Percentiles rank a stretch among this genome's conserved stretches.
Conservation (phyloP, 2,888 invertebrate genomes). For the Hymenopus coronatus region DNA sequence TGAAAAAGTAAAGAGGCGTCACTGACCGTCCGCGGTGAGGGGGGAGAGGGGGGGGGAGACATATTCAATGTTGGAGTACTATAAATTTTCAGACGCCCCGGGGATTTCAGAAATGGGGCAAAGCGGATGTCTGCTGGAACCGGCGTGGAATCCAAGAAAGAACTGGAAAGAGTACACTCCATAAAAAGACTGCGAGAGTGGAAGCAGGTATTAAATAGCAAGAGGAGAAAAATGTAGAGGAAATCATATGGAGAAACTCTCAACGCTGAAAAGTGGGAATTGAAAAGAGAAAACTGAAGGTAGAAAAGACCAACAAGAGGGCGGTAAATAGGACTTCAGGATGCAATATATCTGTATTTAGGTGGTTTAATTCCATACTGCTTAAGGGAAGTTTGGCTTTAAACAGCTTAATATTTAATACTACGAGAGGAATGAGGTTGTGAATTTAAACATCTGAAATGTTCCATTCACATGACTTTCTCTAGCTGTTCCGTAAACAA, state of each 20-base stretch:
- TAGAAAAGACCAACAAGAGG: not conserved
- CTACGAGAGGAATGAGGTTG: no score
- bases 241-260: not conserved
- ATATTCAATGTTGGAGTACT: not conserved
- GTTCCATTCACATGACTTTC: no score
- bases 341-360: no score
- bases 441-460: no score
- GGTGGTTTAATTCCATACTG: no score
- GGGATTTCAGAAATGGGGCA: constrained; percentile 3
- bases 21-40: not conserved
- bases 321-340: no score
- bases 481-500: no score
- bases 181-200: not conserved
- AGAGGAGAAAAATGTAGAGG: not conserved
- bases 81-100: not conserved
- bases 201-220: not conserved
- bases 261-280: not conserved
- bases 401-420: no score
- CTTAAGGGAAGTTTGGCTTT: no score
- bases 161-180: not conserved
- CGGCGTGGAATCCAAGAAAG: constrained; percentile 8
- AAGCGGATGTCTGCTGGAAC: not conserved
- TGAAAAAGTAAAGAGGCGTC: not conserved
- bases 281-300: not conserved
- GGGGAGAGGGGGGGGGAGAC: not conserved